Percentiles rank a stretch among this genome's conserved stretches.
Conservation (phyloP, 2,113 vertebrate species). For the Pelecanoides urinatrix region DNA sequence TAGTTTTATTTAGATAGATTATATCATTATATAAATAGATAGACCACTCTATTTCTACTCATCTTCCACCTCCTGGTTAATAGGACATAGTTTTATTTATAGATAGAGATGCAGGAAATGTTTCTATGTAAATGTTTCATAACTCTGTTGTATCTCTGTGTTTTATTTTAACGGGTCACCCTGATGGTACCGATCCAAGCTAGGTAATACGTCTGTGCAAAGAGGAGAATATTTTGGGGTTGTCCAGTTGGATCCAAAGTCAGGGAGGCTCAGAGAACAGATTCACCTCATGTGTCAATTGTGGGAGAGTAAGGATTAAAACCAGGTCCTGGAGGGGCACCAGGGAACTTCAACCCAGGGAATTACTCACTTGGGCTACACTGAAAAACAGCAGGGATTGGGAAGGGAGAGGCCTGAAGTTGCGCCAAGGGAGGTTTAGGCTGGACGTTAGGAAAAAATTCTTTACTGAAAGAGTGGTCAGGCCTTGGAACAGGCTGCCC, state of each 20-base stretch:
- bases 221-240: background rate
- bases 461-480: too few species aligned
- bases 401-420: background rate
- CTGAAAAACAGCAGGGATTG: background rate
- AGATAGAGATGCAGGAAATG: slow-evolving; percentile 17
- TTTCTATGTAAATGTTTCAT: slow-evolving; percentile 56
- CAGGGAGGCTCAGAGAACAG: background rate
- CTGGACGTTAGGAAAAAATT: too few species aligned
- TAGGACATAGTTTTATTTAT: slow-evolving; percentile 64
- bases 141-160: background rate
- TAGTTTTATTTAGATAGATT: slow-evolving; percentile 69
- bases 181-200: fast-evolving
- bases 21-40: slow-evolving; percentile 66
- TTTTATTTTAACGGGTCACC: background rate
- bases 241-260: background rate
- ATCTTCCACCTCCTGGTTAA: slow-evolving; percentile 62
- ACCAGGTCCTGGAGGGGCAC: fast-evolving
- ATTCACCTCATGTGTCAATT: background rate
- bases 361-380: background rate
- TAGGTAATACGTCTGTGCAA: background rate
- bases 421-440: too few species aligned
- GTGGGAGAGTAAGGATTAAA: background rate
- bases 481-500: too few species aligned
- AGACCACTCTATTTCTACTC: slow-evolving; percentile 63
- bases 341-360: background rate